These are phyloP conservation scores for Phanerotoma sp. DNA, from an alignment of 2,888 invertebrate species.

Conservation along the genomic window DNA sequence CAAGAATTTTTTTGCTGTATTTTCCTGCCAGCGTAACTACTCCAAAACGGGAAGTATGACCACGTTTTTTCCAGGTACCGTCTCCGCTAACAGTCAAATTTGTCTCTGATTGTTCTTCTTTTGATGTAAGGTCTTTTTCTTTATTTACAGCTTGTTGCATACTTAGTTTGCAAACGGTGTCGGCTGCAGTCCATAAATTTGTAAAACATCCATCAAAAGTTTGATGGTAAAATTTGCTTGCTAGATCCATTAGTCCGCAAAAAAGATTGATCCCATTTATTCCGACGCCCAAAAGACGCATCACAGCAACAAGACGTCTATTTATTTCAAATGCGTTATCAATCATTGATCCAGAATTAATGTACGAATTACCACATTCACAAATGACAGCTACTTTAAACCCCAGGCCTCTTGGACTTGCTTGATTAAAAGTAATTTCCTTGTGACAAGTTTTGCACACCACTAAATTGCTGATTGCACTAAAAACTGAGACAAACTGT, in stretches of 20 bases:
- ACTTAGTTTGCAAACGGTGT: conserved; percentile 18
- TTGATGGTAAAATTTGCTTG: conserved; percentile 4
- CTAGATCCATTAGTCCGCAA: conserved; percentile 23
- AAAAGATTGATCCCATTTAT: conserved; percentile 32
- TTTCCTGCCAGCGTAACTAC: conserved; percentile 34
- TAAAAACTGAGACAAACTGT: conserved; percentile 1
- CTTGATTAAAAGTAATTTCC: conserved; percentile 1
- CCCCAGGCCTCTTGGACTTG: conserved; percentile 28
- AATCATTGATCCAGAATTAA: conserved; percentile 33
- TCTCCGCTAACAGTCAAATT: conserved; percentile 29
- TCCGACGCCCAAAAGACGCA: conserved; percentile 37
- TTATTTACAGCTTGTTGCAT: conserved; percentile 25
- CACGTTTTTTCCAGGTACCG: conserved; percentile 27
- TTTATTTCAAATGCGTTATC: conserved; percentile 38
- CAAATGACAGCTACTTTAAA: conserved; percentile 35
- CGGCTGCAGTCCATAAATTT: conserved; percentile 16
- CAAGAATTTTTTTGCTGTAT: conserved; percentile 32
- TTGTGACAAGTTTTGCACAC: not conserved
- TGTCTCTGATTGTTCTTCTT: not conserved
- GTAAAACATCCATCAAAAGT: conserved; percentile 22
- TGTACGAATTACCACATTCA: conserved; percentile 28
- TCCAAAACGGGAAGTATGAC: conserved; percentile 26
- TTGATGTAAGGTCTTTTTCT: conserved; percentile 30
- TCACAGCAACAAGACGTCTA: conserved; percentile 33
- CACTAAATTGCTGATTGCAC: not conserved